These are phyloP conservation scores for Molorchus minor DNA, from an alignment of 2,888 invertebrate genomes.

Conservation along the genomic window DNA sequence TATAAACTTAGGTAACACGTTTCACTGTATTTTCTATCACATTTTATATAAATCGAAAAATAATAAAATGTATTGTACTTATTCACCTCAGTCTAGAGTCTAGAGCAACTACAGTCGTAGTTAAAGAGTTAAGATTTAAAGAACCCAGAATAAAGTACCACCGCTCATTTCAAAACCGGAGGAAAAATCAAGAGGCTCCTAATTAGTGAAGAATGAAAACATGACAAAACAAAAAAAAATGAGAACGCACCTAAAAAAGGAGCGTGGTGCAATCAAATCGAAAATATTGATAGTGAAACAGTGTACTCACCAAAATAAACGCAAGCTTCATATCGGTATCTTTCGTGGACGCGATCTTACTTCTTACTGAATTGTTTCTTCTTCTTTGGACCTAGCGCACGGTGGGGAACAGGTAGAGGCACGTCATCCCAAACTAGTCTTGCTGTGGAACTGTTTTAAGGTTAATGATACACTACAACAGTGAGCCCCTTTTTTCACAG, in stretches of 20 bases:
- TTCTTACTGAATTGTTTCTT: constrained; percentile 33
- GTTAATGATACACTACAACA: constrained; percentile 28
- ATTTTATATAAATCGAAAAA: too few relatives aligned
- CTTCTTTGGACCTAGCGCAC: constrained; percentile 23
- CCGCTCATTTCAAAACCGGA: too few relatives aligned
- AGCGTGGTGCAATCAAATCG: constrained; percentile 9
- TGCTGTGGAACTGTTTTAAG: constrained; percentile 30
- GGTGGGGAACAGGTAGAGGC: constrained; percentile 32
- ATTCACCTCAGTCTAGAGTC: too few relatives aligned
- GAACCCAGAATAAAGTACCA: too few relatives aligned
- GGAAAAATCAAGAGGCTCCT: not conserved
- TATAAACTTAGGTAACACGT: too few relatives aligned
- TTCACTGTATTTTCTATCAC: too few relatives aligned
- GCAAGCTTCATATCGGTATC: constrained; percentile 40
- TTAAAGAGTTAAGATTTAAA: too few relatives aligned
- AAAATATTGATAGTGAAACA: constrained; percentile 12
- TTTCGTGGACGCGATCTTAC: constrained; percentile 28
- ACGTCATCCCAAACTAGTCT: constrained; percentile 32
- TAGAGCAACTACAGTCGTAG: too few relatives aligned
- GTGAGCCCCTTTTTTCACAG: constrained; percentile 19
- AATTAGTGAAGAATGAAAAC: constrained; percentile 13
- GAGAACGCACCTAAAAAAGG: too few relatives aligned
- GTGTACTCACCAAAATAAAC: constrained; percentile 42
- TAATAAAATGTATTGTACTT: too few relatives aligned
- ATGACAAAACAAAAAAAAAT: constrained; percentile 13